A percentile compares a stretch with the other conserved stretches of the same genome.
These are phyloP conservation scores for Trichomalopsis sarcophagae DNA, from an alignment of 1,140 invertebrate genomes.

Conservation along the genomic window DNA sequence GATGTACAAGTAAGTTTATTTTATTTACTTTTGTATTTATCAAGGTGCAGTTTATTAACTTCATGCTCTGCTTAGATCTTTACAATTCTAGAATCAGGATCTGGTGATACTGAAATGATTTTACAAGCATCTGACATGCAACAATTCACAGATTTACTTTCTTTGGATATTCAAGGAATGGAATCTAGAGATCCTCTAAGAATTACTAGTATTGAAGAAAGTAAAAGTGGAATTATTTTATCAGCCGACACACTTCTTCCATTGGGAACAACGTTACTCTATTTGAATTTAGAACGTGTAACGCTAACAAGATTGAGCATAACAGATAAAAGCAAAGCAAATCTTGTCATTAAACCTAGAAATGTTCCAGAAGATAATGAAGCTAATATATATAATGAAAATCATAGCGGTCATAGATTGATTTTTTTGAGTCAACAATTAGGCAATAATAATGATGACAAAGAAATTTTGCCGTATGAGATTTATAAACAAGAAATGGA, in stretches of 20 bases:
- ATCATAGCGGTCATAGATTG: conserved; percentile 64
- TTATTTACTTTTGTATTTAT: neutral
- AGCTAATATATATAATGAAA: conserved; percentile 37
- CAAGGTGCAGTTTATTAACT: conserved; percentile 22
- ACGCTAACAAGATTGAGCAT: conserved; percentile 63
- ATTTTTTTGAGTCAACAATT: conserved; percentile 70
- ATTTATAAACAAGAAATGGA: conserved; percentile 77
- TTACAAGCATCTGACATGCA: conserved; percentile 75
- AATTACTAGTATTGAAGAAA: conserved; percentile 35
- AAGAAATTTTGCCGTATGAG: conserved; percentile 80
- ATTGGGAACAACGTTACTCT: conserved; percentile 64
- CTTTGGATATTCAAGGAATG: conserved; percentile 79
- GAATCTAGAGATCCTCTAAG: conserved; percentile 57
- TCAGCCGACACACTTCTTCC: conserved; percentile 65
- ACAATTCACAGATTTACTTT: conserved; percentile 75
- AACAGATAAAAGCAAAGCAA: conserved; percentile 63
- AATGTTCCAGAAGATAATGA: conserved; percentile 63
- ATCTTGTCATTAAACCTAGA: conserved; percentile 66
- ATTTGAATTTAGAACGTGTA: conserved; percentile 67
- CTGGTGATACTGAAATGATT: conserved; percentile 64
- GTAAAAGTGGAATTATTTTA: conserved; percentile 60
- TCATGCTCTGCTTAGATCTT: conserved; percentile 70
- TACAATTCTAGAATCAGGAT: conserved; percentile 74
- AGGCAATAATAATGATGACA: conserved; percentile 65
- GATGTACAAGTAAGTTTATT: conserved; percentile 75